A percentile compares a stretch with the other conserved stretches of the same genome.
phyloP scores from a whole-genome alignment of 2,888 invertebrate species.

The Lasioglossum malachurum region DNA sequence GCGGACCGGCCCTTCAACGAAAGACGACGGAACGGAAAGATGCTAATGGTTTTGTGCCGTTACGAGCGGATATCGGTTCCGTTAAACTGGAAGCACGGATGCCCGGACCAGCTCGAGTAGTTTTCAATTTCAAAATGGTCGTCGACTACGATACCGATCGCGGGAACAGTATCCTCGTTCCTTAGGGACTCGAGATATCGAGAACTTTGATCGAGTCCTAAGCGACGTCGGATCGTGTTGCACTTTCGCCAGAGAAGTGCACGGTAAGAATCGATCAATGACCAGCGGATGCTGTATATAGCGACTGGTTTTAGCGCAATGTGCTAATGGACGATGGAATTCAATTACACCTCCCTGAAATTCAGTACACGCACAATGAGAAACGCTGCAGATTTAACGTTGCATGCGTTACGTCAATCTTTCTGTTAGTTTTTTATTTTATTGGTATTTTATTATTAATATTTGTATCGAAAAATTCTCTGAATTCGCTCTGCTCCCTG shows the following conservation, averaged over 20 bases:
- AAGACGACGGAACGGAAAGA: not conserved
- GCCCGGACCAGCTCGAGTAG: not conserved
- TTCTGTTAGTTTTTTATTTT: too few species aligned
- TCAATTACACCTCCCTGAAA: not conserved
- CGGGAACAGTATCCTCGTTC: constrained; percentile 4
- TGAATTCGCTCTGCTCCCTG: too few species aligned
- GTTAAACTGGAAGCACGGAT: not conserved
- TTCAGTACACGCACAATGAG: not conserved
- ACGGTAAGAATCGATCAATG: not conserved
- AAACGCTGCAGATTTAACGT: not conserved
- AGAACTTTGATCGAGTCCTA: not conserved
- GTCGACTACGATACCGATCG: not conserved
- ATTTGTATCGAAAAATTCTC: too few species aligned
- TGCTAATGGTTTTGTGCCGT: constrained; percentile 25
- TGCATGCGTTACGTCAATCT: too few species aligned
- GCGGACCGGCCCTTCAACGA: not conserved
- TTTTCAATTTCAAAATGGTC: constrained; percentile 10
- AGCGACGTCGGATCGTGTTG: not conserved
- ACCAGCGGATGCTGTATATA: not conserved
- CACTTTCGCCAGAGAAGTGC: not conserved
- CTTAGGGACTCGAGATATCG: constrained; percentile 10
- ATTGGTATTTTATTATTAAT: too few species aligned
- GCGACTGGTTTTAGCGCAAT: not conserved
- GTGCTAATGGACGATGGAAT: not conserved
- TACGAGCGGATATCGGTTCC: constrained; percentile 23